Evolutionary conservation across 1,140 invertebrate genomes (phyloP).

Genomic region (Sipha flava): DNA sequence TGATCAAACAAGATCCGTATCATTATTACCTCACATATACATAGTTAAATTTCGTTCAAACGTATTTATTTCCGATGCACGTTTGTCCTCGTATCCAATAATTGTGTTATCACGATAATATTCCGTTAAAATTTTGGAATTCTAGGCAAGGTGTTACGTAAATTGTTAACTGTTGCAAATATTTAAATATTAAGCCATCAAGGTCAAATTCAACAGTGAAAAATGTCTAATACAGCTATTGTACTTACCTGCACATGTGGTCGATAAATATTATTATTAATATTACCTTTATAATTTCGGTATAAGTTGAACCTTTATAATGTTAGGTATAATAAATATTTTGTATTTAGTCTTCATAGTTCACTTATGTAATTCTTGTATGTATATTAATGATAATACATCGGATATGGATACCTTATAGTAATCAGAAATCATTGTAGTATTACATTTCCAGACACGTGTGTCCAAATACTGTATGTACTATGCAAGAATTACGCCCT

Average conservation of each 20-base stretch:
- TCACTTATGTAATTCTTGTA: not conserved
- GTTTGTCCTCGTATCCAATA: not conserved
- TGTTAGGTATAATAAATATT: not conserved
- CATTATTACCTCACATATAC: not conserved
- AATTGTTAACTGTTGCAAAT: not conserved
- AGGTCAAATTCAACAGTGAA: not conserved
- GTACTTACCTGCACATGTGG: too few species aligned
- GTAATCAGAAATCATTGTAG: not conserved
- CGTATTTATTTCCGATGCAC: not conserved
- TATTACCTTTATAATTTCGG: not conserved
- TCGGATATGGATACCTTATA: not conserved
- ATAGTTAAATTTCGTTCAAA: not conserved
- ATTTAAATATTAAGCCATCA: not conserved
- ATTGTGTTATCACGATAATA: not conserved
- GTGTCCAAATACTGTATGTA: not conserved
- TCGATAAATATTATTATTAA: too few species aligned
- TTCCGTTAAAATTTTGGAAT: not conserved
- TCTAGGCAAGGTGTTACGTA: not conserved
- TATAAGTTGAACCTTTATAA: not conserved
- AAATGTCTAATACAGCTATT: too few species aligned
- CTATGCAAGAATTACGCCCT: slow-evolving; percentile 3
- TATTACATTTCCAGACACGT: slow-evolving; percentile 19
- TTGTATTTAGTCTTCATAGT: not conserved
- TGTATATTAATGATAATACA: not conserved
- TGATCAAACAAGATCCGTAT: not conserved